These are phyloP conservation scores for Papilio elwesi DNA, from an alignment of 2,888 invertebrate genomes.

Conservation along the genomic window DNA sequence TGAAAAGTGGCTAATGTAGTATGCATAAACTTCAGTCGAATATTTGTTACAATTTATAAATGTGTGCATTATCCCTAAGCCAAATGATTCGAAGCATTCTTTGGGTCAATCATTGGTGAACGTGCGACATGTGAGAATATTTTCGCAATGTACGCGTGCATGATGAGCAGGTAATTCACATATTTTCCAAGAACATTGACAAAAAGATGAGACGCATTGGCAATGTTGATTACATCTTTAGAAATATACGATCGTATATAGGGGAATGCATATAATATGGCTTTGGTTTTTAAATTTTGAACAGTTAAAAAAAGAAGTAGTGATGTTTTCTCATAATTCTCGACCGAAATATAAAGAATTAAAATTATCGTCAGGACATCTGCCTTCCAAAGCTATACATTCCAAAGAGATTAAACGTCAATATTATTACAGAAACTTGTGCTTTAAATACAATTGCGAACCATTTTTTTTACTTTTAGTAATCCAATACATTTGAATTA, in stretches of 20 bases:
- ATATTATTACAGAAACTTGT: too few relatives aligned
- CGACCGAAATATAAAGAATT: background rate
- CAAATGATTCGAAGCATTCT: too few relatives aligned
- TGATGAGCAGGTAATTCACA: slow-evolving; percentile 25
- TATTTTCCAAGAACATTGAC: slow-evolving; percentile 15
- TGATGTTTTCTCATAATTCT: background rate
- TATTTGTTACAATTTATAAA: too few relatives aligned
- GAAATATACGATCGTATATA: background rate
- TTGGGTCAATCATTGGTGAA: slow-evolving; percentile 1
- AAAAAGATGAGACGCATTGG: slow-evolving; percentile 13
- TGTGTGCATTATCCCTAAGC: background rate
- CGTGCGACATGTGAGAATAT: slow-evolving; percentile 9
- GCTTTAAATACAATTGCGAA: background rate
- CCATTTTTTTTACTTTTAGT: background rate
- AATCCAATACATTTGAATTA: background rate
- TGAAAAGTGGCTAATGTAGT: too few relatives aligned
- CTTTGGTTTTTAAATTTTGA: background rate
- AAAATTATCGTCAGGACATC: background rate
- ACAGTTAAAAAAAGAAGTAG: background rate
- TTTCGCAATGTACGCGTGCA: slow-evolving; percentile 7
- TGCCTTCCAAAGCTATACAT: too few relatives aligned
- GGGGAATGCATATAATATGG: background rate
- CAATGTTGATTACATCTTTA: slow-evolving; percentile 1
- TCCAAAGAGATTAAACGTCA: too few relatives aligned
- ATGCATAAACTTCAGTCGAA: too few relatives aligned